Conservation (phyloP, 2,888 invertebrate genomes). For the Drosophila heteroneura region DNA sequence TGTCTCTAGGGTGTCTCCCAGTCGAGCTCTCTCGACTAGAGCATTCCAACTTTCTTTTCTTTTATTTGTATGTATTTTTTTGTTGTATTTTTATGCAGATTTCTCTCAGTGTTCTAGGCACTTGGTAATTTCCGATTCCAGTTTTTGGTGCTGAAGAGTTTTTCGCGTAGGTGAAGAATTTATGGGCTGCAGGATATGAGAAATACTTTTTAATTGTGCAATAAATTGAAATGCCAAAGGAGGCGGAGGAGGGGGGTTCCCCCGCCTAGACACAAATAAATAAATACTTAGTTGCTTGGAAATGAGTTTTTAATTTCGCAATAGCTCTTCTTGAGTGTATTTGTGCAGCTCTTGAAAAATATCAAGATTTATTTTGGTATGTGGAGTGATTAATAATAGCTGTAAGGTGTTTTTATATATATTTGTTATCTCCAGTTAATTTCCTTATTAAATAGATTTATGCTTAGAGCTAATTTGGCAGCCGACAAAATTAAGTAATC, state of each 20-base stretch:
- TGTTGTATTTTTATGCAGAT: conserved; percentile 7
- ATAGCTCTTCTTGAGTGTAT: conserved; percentile 11
- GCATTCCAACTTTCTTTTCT: conserved; percentile 29
- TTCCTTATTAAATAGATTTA: conserved; percentile 20
- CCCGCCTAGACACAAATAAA: conserved; percentile 15
- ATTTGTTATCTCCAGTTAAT: conserved; percentile 12
- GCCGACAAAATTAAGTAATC: conserved; percentile 54
- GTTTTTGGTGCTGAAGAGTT: conserved; percentile 7
- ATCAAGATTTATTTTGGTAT: neutral
- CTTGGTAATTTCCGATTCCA: conserved; percentile 61
- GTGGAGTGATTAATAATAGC: neutral
- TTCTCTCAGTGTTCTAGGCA: conserved; percentile 39
- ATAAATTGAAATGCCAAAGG: conserved; percentile 60
- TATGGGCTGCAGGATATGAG: conserved; percentile 68
- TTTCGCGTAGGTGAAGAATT: conserved; percentile 56
- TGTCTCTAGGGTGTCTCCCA: neutral
- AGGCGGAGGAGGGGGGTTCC: neutral
- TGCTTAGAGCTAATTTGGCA: conserved; percentile 28
- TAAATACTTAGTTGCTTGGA: conserved; percentile 53
- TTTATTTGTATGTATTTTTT: conserved; percentile 23
- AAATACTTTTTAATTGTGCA: conserved; percentile 72
- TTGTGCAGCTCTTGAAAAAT: conserved; percentile 17
- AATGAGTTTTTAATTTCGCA: conserved; percentile 43
- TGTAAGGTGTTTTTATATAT: neutral
- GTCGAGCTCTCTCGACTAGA: neutral